These are phyloP conservation scores for Drosophila nannoptera DNA, from an alignment of 1,140 invertebrate genomes.

Conservation along the genomic window DNA sequence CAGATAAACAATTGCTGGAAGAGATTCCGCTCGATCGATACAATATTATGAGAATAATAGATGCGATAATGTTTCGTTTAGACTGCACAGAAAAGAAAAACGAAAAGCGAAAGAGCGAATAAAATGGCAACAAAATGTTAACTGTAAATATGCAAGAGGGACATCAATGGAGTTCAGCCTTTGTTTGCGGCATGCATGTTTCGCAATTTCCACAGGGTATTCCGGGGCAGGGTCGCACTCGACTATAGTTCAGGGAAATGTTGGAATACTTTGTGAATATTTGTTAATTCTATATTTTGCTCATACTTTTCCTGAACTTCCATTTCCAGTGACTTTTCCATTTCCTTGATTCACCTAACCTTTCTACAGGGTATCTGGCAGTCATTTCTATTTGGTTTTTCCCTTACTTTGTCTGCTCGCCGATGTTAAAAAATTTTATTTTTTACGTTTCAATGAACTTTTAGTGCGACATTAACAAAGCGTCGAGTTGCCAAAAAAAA, in stretches of 20 bases:
- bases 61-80: slow-evolving; percentile 26
- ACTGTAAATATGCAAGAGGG: background rate
- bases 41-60: slow-evolving; percentile 38
- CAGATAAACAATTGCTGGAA: slow-evolving; percentile 8
- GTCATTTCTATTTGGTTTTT: background rate
- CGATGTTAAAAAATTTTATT: slow-evolving; percentile 51
- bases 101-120: background rate
- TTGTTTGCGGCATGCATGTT: slow-evolving; percentile 14
- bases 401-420: slow-evolving; percentile 27
- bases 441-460: slow-evolving; percentile 59
- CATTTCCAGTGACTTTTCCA: background rate
- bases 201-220: slow-evolving; percentile 1
- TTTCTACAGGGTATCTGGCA: background rate
- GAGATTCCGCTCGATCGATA: slow-evolving; percentile 9
- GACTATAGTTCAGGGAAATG: background rate
- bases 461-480: slow-evolving; percentile 56
- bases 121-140: slow-evolving; percentile 7
- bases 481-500: slow-evolving; percentile 23
- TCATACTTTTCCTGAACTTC: too few species aligned
- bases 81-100: background rate
- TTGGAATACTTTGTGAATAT: too few species aligned
- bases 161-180: background rate
- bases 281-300: too few species aligned
- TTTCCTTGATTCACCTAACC: background rate
- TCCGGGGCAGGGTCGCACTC: background rate